Conservation (phyloP, 1,140 invertebrate species). For the Calosoma granatense region DNA sequence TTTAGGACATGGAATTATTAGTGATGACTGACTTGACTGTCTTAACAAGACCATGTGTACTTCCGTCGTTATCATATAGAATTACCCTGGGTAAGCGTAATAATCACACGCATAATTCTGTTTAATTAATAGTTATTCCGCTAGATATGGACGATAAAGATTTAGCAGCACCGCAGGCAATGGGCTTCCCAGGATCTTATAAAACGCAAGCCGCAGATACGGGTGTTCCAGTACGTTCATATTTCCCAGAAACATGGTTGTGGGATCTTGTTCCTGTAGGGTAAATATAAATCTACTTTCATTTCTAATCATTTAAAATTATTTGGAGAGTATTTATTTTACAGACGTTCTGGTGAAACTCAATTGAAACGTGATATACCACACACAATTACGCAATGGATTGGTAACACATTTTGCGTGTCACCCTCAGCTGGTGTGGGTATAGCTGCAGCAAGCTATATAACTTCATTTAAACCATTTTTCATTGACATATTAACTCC, state of each 20-base stretch:
- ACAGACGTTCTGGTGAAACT: conserved; percentile 41
- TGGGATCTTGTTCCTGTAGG: conserved; percentile 48
- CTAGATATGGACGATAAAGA: no score
- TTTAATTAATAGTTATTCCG: no score
- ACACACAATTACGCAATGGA: conserved; percentile 66
- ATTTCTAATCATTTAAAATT: no score
- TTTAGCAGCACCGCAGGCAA: no score
- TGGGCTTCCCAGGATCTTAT: neutral
- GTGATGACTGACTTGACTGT: conserved; percentile 42
- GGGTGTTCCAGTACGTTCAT: conserved; percentile 37
- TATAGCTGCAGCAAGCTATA: conserved; percentile 41
- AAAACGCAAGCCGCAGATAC: conserved; percentile 28
- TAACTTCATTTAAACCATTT: conserved; percentile 61
- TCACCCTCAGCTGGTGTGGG: conserved; percentile 51
- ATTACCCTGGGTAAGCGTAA: no score
- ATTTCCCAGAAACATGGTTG: conserved; percentile 61
- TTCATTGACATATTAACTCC: conserved; percentile 61
- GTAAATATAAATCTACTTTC: conserved; percentile 36
- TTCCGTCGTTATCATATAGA: no score
- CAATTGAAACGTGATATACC: conserved; percentile 45
- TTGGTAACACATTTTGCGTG: conserved; percentile 57
- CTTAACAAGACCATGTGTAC: conserved; percentile 40
- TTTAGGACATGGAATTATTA: conserved; percentile 40
- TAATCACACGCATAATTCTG: no score
- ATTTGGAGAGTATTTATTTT: no score